Conservation (phyloP, 2,113 vertebrate species). For the Columba janthina region DNA sequence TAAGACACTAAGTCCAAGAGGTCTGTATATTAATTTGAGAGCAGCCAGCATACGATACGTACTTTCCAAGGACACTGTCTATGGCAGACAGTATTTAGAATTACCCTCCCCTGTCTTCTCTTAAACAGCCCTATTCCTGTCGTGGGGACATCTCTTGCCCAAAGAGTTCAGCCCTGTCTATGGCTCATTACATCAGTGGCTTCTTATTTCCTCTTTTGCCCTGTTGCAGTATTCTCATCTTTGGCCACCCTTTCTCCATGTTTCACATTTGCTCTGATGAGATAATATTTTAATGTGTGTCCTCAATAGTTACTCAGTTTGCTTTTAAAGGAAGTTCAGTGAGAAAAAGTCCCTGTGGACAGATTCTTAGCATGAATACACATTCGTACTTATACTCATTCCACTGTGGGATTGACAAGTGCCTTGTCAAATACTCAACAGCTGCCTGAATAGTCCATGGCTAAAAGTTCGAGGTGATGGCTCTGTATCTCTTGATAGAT, state of each 20-base stretch:
- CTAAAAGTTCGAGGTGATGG: slow-evolving; percentile 8
- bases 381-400: background rate
- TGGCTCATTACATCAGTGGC: background rate
- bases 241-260: background rate
- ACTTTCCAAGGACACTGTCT: background rate
- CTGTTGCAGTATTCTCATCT: background rate
- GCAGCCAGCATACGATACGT: background rate
- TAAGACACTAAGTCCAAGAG: background rate
- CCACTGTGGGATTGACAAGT: background rate
- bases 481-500: background rate
- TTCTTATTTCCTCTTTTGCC: background rate
- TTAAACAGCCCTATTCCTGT: background rate
- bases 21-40: background rate
- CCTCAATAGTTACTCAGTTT: background rate
- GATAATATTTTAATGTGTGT: background rate
- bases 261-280: background rate
- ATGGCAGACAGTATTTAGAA: background rate
- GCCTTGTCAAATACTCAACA: background rate
- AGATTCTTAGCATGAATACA: background rate
- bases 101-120: background rate
- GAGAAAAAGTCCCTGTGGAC: background rate
- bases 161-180: background rate
- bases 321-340: background rate
- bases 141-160: background rate
- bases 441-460: background rate